Evolutionary conservation across 2,113 vertebrate species (phyloP), one percentile per base, ranked within the genome.

Genomic region (Chaetodon trifascialis): DNA sequence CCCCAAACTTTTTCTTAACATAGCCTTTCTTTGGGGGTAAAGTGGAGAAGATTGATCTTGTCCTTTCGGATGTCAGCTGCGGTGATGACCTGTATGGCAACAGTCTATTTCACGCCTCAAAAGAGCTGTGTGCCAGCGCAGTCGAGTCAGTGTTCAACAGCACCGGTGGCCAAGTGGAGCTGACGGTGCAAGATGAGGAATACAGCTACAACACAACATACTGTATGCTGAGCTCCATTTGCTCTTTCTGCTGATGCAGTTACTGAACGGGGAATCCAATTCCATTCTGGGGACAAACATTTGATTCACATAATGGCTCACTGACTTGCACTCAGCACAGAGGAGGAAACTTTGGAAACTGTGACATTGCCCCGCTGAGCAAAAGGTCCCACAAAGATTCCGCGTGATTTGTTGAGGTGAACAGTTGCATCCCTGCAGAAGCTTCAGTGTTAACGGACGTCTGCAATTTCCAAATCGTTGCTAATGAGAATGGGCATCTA

Each of bases 121-220:
- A 76, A 84, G 85, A 80, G 72, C 55, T n/a, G 66, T 36, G 46
- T 72, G 62, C 71, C 82, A 73, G 36, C 36, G 46, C 55, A 72
- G 75, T 84, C 79, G 52, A 77, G 73, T 74, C 85, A 62, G 51
- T 73, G 73, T 81, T 80, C 56, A 80, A 80, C 63, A 84, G 75
- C 68, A 85, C 47, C 58, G 17, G 73, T 30, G 21, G 64, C 82
- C 64, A 62, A 90, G 59, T 40, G 52, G 56, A 58, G 88, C 82
- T 82, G 90, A 91, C 83, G 52, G 80, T 64, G 86, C 89, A 83
- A 68, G 56, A 83, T 82, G 60, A 89, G 73, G 73, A 82, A 79
- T 71, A 70, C 42, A 1, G 74, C 72, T 25, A 38, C 80, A 77
- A 73, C 80, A 92, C 76, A 55, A 77, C 82, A 80, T 68, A 62